These are phyloP conservation scores for Dione juno DNA, from an alignment of 2,888 invertebrate species.

Conservation along the genomic window DNA sequence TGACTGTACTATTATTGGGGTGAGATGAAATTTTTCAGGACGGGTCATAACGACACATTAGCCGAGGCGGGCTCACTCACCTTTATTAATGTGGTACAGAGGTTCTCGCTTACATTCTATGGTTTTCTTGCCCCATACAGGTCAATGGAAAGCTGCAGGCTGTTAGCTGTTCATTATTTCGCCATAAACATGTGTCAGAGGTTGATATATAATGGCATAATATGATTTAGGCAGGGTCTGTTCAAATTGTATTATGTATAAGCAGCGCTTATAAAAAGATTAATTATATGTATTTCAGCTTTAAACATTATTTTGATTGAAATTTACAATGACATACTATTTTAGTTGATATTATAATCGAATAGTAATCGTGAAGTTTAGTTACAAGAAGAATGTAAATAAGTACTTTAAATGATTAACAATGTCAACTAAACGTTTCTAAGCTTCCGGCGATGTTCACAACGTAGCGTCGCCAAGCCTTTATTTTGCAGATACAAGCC, in stretches of 20 bases:
- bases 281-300: neutral
- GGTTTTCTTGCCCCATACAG: conserved; percentile 36
- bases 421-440: neutral
- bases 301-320: neutral
- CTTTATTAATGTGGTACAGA: conserved; percentile 80
- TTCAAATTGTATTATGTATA: neutral
- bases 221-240: neutral
- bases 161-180: conserved; percentile 33
- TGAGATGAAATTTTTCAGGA: conserved; percentile 76
- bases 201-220: conserved; percentile 7
- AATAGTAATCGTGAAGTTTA: neutral
- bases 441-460: conserved; percentile 2
- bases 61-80: conserved; percentile 73
- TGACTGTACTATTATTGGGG: conserved; percentile 52
- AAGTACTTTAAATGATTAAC: neutral
- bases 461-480: conserved; percentile 30
- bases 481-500: conserved; percentile 45
- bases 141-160: conserved; percentile 35
- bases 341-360: neutral
- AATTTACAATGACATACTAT: neutral
- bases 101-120: conserved; percentile 61
- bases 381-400: neutral
- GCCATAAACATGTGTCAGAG: conserved; percentile 47
- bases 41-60: conserved; percentile 79
- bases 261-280: neutral